Base-by-base conservation (phyloP, 2,888 invertebrate species). In the Oligia latruncula region DNA sequence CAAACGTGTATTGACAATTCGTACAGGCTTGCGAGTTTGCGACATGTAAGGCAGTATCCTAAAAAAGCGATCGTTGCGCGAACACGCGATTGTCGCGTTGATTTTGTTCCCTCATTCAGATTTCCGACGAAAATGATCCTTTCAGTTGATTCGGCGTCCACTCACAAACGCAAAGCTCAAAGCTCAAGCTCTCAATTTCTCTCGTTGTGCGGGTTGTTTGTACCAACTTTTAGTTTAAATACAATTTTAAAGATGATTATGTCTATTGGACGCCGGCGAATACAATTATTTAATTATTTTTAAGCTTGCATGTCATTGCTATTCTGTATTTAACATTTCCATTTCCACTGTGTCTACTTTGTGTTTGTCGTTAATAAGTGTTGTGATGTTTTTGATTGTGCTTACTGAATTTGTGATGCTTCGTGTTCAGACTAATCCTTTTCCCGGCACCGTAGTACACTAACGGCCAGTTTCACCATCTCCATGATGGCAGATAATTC, bases 211-310 rank as follows among this genome's bases (percentile, higher is more conserved):
- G 20, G 77, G 67, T 55, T 64, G 55, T 58, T 35, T 46, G 11
- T 66, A 74, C 20, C 40, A 77, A 77, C 17, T 58, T 74, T 74
- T 23, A 81, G 66, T 40, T 74, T 9, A 49, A 49, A 74, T 55
- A 73, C 58, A 49, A 49, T 62, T 80, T 74, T 91, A 92, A 93
- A 91, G 93, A 94, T 94, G 94, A 94, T 94, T 94, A 94, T 94
- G 95, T 95, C 94, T 94, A 91, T 91, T 90, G 91, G 91, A 91
- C 89, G 86, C 84, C 77, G 71, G 86, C 85, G 81, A 86, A 87
- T 85, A 78, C 55, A 79, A 68, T 76, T 80, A 62, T 79, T 66
- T 87, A 82, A 74, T 79, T 77, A 77, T 79, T 76, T 83, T 84
- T 78, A 83, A 81, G 90, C 89, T 88, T 89, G 92, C 92, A 92